These are phyloP conservation scores for Peromyscus melanophrys DNA, from an alignment of 2,797 vertebrate species.

Conservation along the genomic window DNA sequence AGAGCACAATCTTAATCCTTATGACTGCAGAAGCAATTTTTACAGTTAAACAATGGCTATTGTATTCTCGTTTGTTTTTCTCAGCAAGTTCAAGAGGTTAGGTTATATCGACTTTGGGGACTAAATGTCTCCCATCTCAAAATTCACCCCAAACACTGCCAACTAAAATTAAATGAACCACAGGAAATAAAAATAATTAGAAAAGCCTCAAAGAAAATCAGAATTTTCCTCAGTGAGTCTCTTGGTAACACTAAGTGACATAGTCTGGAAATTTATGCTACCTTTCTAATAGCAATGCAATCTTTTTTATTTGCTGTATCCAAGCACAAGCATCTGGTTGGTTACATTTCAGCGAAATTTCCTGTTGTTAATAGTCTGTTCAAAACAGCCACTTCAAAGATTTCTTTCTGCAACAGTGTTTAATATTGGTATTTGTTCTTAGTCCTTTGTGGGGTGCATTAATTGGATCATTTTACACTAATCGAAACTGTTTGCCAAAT, in stretches of 20 bases:
- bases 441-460: conserved; percentile 73
- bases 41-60: neutral
- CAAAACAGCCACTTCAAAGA: conserved; percentile 76
- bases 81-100: conserved; percentile 19
- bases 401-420: conserved; percentile 1
- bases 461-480: conserved; percentile 81
- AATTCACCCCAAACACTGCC: conserved; percentile 15
- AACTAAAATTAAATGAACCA: conserved; percentile 64
- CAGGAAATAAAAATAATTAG: conserved; percentile 76
- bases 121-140: conserved; percentile 32
- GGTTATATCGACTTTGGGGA: neutral
- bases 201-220: conserved; percentile 63
- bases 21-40: neutral
- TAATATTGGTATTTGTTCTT: conserved; percentile 72
- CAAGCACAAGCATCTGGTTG: conserved; percentile 49
- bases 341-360: conserved; percentile 76
- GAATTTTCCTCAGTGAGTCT: conserved; percentile 50
- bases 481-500: conserved; percentile 78
- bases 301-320: conserved; percentile 79
- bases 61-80: conserved; percentile 21
- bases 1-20: conserved; percentile 17
- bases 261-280: conserved; percentile 44
- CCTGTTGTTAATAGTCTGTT: conserved; percentile 73
- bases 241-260: conserved; percentile 50
- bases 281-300: conserved; percentile 71